These are phyloP conservation scores for Zosterops pallidus DNA, from an alignment of 2,113 vertebrate species.

Conservation along the genomic window DNA sequence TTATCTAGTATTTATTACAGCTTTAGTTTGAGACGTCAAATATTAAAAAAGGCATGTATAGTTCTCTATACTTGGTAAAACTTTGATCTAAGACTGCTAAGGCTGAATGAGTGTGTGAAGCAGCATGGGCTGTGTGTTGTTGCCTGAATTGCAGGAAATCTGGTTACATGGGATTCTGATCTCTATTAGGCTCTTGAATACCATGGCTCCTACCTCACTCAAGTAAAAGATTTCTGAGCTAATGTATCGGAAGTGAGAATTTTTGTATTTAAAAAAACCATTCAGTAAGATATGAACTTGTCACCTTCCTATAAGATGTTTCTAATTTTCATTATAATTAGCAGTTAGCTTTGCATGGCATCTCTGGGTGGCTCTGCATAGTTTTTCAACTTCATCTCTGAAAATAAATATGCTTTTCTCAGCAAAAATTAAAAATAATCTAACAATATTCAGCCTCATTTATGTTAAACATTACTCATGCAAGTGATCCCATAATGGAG, in stretches of 20 bases:
- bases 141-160: background rate
- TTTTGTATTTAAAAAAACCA: background rate
- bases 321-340: background rate
- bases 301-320: background rate
- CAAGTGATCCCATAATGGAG: background rate
- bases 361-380: background rate
- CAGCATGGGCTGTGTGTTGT: background rate
- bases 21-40: background rate
- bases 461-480: background rate
- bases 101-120: background rate
- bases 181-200: background rate
- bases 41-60: background rate
- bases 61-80: background rate
- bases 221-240: background rate
- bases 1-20: background rate
- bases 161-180: background rate
- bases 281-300: background rate
- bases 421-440: background rate
- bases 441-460: background rate
- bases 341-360: rapidly evolving
- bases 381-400: background rate
- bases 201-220: background rate
- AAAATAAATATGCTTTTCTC: constrained; percentile 10
- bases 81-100: background rate
- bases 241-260: background rate